These are phyloP conservation scores for Bombus pyrosoma DNA, from an alignment of 1,140 invertebrate species.

Conservation along the genomic window DNA sequence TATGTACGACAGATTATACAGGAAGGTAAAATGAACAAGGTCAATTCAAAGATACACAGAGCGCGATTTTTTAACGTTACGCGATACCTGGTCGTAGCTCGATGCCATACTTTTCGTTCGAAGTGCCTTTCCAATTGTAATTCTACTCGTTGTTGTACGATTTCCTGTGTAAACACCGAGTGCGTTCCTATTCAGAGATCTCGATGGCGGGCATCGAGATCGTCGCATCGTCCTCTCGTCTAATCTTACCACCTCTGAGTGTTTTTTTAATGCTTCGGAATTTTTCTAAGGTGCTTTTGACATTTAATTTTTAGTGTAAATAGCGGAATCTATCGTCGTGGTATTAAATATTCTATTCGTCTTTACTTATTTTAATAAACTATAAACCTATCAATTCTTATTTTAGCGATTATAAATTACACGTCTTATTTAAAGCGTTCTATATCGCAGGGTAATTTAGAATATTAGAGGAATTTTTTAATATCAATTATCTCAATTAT, in stretches of 20 bases:
- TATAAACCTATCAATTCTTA: too few relatives aligned
- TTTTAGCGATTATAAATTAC: not conserved
- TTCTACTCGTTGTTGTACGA: slow-evolving; percentile 21
- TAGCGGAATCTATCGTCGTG: not conserved
- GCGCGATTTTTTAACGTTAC: not conserved
- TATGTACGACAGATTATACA: not conserved
- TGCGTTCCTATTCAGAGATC: slow-evolving; percentile 35
- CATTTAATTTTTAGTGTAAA: not conserved
- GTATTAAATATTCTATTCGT: not conserved
- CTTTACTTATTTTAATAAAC: too few relatives aligned
- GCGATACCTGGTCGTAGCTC: slow-evolving; percentile 5
- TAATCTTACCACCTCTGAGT: not conserved
- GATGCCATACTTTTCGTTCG: slow-evolving; percentile 56
- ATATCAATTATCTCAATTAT: not conserved
- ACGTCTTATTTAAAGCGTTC: not conserved
- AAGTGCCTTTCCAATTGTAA: slow-evolving; percentile 68
- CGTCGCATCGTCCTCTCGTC: not conserved
- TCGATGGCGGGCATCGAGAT: not conserved
- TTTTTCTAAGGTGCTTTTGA: not conserved
- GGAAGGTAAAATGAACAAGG: slow-evolving; percentile 11
- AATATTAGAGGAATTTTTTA: not conserved
- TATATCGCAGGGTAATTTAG: not conserved
- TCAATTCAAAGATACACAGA: slow-evolving; percentile 25
- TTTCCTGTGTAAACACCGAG: not conserved
- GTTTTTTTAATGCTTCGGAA: not conserved